These are phyloP conservation scores for Parelbella ahira DNA, from an alignment of 2,888 invertebrate species.

Conservation along the genomic window DNA sequence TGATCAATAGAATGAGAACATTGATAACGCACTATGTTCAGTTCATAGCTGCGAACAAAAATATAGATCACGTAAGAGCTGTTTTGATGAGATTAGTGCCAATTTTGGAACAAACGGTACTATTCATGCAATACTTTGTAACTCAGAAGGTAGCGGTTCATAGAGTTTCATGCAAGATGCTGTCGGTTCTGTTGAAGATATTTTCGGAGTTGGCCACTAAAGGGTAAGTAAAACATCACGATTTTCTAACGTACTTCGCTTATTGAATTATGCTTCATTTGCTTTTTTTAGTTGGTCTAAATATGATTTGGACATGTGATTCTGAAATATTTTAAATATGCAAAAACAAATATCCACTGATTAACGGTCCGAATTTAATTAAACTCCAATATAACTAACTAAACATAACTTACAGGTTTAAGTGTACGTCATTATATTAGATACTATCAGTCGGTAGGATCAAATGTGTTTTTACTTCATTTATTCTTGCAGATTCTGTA, in stretches of 20 bases:
- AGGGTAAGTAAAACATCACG: conserved; percentile 74
- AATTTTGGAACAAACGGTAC: conserved; percentile 87
- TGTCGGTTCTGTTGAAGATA: conserved; percentile 89
- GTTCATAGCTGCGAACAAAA: conserved; percentile 46
- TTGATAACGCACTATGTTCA: conserved; percentile 66
- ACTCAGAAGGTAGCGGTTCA: conserved; percentile 89
- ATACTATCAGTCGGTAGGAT: no score
- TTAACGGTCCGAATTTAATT: no score
- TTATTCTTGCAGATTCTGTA: conserved; percentile 97
- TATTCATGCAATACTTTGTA: conserved; percentile 89
- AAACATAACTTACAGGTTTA: no score
- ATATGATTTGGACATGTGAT: no score
- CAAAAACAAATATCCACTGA: no score
- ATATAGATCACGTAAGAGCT: conserved; percentile 46
- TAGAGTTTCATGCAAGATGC: conserved; percentile 89
- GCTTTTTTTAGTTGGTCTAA: no score
- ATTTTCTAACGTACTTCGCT: no score
- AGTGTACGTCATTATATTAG: no score
- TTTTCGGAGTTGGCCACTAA: conserved; percentile 90
- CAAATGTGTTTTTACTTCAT: no score
- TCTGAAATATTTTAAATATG: no score
- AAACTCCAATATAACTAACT: no score
- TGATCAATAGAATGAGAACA: conserved; percentile 60
- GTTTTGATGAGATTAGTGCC: conserved; percentile 79
- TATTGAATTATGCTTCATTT: no score